Evolutionary conservation across 2,797 vertebrate genomes (phyloP), one percentile per base, ranked within the genome.

Genomic region (Phrynocephalus forsythii): DNA sequence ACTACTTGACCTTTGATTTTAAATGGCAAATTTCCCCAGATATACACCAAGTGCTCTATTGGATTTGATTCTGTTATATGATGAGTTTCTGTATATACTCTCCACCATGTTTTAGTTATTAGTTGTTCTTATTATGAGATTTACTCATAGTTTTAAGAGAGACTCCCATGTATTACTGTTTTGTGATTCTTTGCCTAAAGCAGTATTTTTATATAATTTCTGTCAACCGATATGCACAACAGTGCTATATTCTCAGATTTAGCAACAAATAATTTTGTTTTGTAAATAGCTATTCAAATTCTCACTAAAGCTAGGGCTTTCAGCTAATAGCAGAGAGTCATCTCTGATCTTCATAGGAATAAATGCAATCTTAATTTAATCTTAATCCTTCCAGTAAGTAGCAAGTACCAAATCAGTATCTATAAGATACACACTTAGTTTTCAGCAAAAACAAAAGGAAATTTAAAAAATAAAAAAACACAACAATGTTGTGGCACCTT

Each of bases 151-250:
- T 80, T 79, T 89, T 73, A 83, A 86, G 44, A 79, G 30, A 82
- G 7, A 68, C 82, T 72, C 82, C 87, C 71, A 33, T 82, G 63
- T 26, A 88, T 78, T 71, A 63, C 63, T 88, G 10, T 89, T 88
- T 63, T 86, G 22, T 84, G 85, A 56, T 26, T 26, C 50, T 56
- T 89, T 69, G 87, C 91, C 67, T 1, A n/a, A 60, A 81, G 48
- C 79, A 92, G 92, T 84, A 87, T 92, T 89, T 94, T 94, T 87
- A 9, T 48, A 84, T 89, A 52, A 50, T 82, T 13, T 3, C 56
- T 88, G 81, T 88, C 30, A 84, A 68, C 79, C 86, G 0, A 33
- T 81, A 33, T 71, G 48, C 86, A 56, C 73, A 88, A 67, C 66
- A 79, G 20, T 88, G 0, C 3, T 76, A 0, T 22, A 0, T 83